Evolutionary conservation across 2,113 vertebrate species (phyloP).

Genomic region (Cyphomyrus plagiostoma): DNA sequence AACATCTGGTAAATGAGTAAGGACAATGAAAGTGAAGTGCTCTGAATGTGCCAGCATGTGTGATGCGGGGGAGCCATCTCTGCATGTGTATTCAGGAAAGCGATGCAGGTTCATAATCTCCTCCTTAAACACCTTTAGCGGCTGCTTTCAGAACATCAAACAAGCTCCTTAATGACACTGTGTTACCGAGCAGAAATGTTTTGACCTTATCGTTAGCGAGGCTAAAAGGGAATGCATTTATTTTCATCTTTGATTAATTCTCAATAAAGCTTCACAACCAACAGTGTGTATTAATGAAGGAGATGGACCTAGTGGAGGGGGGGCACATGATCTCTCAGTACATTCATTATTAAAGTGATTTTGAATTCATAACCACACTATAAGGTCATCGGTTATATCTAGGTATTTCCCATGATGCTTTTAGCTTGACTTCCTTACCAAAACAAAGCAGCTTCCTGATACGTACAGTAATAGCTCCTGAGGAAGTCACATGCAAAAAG

Average conservation of each 20-base stretch:
- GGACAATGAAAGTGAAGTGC: not conserved
- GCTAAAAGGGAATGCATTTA: slow-evolving; percentile 42
- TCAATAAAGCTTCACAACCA: slow-evolving; percentile 38
- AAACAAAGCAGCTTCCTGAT: not conserved
- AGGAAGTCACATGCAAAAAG: not conserved
- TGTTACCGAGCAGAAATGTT: slow-evolving; percentile 26
- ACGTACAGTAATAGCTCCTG: not conserved
- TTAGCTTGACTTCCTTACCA: slow-evolving; percentile 6
- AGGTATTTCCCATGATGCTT: slow-evolving; percentile 4
- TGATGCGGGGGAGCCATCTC: not conserved
- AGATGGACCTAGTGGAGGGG: slow-evolving; percentile 5
- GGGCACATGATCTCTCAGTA: slow-evolving; percentile 12
- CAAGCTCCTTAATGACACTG: slow-evolving; percentile 16
- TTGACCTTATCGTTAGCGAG: slow-evolving; percentile 26
- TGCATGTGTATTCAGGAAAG: not conserved
- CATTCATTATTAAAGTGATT: slow-evolving; percentile 20
- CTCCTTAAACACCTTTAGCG: slow-evolving; percentile 11
- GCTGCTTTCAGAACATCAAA: slow-evolving; percentile 18
- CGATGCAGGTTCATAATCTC: not conserved
- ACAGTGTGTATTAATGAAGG: slow-evolving; percentile 41
- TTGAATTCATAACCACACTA: slow-evolving; percentile 1
- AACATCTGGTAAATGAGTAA: not conserved
- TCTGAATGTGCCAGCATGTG: not conserved
- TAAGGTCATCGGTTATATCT: not conserved
- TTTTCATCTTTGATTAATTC: slow-evolving; percentile 48